Conservation (phyloP, 2,113 vertebrate genomes). For the Lagopus leucura region DNA sequence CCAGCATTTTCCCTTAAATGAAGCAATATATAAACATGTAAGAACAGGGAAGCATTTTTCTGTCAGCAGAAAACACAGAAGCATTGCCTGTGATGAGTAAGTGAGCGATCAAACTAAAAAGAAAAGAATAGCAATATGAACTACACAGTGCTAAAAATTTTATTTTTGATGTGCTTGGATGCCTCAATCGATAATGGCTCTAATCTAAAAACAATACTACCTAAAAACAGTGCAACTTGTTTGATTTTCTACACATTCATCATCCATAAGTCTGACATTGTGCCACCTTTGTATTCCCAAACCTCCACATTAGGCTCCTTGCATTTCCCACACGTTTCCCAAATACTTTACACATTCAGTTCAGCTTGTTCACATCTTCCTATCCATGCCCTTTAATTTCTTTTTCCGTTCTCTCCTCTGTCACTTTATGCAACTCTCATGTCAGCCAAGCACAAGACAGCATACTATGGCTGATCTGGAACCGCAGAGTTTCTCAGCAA, state of each 20-base stretch:
- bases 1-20: background rate
- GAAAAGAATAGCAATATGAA: conserved; percentile 6
- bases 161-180: background rate
- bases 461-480: fast-evolving
- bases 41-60: conserved; percentile 52
- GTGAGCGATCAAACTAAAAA: background rate
- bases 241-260: background rate
- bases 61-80: conserved; percentile 43
- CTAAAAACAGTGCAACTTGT: background rate
- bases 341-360: background rate
- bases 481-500: background rate
- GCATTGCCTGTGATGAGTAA: background rate
- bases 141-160: background rate
- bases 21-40: conserved; percentile 55
- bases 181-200: background rate
- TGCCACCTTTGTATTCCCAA: background rate
- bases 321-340: background rate
- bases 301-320: background rate
- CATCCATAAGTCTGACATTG: background rate
- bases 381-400: background rate
- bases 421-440: background rate
- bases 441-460: background rate
- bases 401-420: background rate
- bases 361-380: background rate
- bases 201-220: background rate